Conservation (phyloP, 2,113 vertebrate genomes). For the Gorsachius goisagi region DNA sequence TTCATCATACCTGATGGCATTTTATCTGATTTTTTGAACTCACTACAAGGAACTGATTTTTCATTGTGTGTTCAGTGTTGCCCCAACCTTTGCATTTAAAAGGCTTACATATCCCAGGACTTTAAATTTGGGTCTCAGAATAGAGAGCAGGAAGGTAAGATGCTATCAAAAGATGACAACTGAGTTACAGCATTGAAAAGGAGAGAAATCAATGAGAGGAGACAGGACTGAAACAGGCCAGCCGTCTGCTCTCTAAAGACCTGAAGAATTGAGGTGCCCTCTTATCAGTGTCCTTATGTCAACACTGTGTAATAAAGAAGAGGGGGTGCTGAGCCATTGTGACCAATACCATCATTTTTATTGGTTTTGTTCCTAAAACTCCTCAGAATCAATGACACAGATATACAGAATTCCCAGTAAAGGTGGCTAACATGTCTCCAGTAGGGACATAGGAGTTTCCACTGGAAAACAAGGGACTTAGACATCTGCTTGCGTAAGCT, state of each 20-base stretch:
- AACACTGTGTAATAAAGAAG: neutral
- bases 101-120: neutral
- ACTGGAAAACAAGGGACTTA: neutral
- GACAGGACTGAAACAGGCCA: neutral
- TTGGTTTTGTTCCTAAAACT: neutral
- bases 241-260: neutral
- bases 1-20: neutral
- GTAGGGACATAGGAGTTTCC: neutral
- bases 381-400: neutral
- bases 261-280: rapidly evolving
- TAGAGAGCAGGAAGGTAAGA: neutral
- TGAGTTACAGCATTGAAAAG: neutral
- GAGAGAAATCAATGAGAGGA: neutral
- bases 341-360: neutral
- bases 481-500: neutral
- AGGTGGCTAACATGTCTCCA: neutral
- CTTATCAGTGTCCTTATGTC: neutral
- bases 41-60: neutral
- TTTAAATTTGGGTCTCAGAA: neutral
- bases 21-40: neutral
- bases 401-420: neutral
- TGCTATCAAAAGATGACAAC: neutral
- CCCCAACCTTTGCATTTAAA: neutral
- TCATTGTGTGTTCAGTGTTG: rapidly evolving
- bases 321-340: neutral